Evolutionary conservation across 2,888 invertebrate species (phyloP), one percentile per base, ranked within the genome.

Genomic region (Drosophila limbata): DNA sequence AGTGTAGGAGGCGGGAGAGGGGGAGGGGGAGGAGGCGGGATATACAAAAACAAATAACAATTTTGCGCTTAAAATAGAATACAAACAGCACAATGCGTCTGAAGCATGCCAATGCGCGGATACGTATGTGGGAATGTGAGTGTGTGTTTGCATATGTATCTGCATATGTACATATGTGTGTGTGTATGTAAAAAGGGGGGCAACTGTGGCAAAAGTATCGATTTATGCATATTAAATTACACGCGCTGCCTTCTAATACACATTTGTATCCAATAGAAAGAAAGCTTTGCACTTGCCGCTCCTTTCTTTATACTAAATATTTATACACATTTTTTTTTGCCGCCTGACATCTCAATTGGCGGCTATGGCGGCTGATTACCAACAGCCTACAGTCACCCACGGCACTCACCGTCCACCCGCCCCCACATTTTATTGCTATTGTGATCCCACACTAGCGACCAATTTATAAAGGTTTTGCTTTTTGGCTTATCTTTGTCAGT

Each of bases 211-310:
- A 57, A 84, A 75, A 78, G 79, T 88, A 90, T 90, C 85, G 90
- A 90, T 90, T 89, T 90, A 83, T 90, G 88, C 84, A 86, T 88
- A 89, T 90, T 89, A 84, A 90, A 90, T 90, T 90, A 86, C 88
- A 80, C 73, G 69, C 79, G 67, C 72, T 78, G 65, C 69, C 73
- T 73, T 66, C 72, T 70, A 81, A 63, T 51, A 69, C 76, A 56
- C 51, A 63, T 56, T 73, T 65, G 61, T 62, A 77, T 62, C 55
- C 31, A 70, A 57, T 56, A 5, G 8, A 28, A 8, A 37, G 48
- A 28, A 55, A 66, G 62, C 60, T 52, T 42, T 39, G 51, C 39
- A 47, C 40, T 55, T 57, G 51, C 52, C 39, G 69, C 63, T 73
- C 60, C 59, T 68, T 69, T 71, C 45, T 19, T 44, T 25, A 25